phyloP scores from a whole-genome alignment of 2,888 invertebrate genomes.

The Parthenolecanium corni region DNA sequence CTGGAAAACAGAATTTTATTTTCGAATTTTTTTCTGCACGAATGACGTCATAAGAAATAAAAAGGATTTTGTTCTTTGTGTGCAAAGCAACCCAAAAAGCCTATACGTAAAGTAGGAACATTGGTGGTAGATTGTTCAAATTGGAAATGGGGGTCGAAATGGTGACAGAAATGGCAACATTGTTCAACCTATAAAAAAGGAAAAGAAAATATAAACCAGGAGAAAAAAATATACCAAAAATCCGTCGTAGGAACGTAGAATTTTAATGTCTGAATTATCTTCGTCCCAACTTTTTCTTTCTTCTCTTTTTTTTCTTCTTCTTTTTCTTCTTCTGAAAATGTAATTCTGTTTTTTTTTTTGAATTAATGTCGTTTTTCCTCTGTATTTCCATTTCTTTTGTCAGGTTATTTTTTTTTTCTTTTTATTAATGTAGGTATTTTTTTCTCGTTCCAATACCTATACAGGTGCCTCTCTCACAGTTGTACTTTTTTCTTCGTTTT shows the following conservation, averaged over 20 bases:
- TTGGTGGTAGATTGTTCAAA: no score
- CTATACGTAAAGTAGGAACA: neutral
- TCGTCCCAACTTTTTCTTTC: conserved; percentile 15
- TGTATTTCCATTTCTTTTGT: conserved; percentile 20
- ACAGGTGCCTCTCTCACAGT: neutral
- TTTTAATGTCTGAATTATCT: conserved; percentile 27
- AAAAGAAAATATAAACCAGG: neutral
- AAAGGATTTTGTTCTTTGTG: neutral
- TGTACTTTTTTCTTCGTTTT: neutral
- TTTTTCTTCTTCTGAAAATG: neutral
- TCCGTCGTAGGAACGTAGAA: conserved; percentile 20
- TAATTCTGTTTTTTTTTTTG: conserved; percentile 8
- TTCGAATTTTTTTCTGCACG: conserved; percentile 4
- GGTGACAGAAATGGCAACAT: conserved; percentile 9
- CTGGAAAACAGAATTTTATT: no score
- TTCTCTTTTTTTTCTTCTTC: neutral
- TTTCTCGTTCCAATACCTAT: conserved; percentile 8
- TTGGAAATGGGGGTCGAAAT: neutral
- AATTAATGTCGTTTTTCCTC: conserved; percentile 5
- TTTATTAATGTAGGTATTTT: neutral
- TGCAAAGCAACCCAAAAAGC: neutral
- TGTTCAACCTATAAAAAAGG: conserved; percentile 6
- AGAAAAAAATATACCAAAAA: conserved; percentile 18
- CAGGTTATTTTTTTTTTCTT: conserved; percentile 17
- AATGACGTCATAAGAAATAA: neutral